Evolutionary conservation across 2,113 vertebrate genomes (phyloP), one percentile per base, ranked within the genome.

Genomic region (Heteronetta atricapilla): DNA sequence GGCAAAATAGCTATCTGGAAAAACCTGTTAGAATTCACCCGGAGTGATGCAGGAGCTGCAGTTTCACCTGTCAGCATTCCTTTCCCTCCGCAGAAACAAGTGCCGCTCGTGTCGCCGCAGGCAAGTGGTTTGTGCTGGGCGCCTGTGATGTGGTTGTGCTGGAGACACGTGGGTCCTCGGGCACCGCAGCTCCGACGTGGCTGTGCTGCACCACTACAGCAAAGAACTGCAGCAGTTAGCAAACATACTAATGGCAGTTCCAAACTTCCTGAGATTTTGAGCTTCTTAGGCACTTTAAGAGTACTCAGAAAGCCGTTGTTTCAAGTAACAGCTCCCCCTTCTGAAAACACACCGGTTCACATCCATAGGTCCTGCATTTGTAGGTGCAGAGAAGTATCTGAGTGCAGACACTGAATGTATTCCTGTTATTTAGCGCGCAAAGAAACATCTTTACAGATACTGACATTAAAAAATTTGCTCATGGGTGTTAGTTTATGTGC

Each of bases 231-330:
- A 19, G 29, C 44, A 13, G 1, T 60, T 55, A 11, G 31, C 46
- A 53, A 36, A 17, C 3, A 0, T 8, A 5, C 22, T 31, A 10
- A 38, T 28, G 40, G 1, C 26, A 20, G 3, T 31, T 26, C 13
- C 3, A 11, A 13, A 40, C 22, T 5, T 2, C 1, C 9, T 29
- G 56, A 2, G 0, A 0, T n/a, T 70, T 42, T 0, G 4, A 44
- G 33, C 56, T 34, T n/a, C 44, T 26, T 31, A 4, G 29, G 87
- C 21, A 5, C 13, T 80, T 77, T n/a, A 53, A 11, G 26, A 29
- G 10, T 3, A 0, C 26, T 67, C 26, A 3, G 18, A 73, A 21
- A 38, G 19, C 9, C 16, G 0, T n/a, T 60, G 59, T 3, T 11
- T 70, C 9, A 5, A 31, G 13, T 13, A 36, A 33, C 28, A 22